phyloP scores from a whole-genome alignment of 2,797 vertebrate species.

The Odontamblyopus rebecca region DNA sequence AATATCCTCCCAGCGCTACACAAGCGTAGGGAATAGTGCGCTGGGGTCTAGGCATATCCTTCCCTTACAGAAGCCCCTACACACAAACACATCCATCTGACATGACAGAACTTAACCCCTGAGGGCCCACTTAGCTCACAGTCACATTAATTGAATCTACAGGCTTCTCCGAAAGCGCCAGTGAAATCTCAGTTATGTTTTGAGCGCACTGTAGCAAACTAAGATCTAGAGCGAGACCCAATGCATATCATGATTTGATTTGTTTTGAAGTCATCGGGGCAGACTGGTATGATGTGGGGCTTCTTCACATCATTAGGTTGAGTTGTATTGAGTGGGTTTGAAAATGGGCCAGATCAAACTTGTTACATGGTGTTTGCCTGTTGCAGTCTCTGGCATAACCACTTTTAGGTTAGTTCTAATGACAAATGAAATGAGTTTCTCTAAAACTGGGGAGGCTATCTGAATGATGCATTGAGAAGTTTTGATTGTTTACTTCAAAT shows the following conservation, averaged over 20 bases:
- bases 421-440: constrained; percentile 22
- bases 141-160: constrained; percentile 68
- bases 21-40: constrained; percentile 53
- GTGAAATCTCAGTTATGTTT: constrained; percentile 38
- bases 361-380: constrained; percentile 37
- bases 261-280: constrained; percentile 51
- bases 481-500: neutral
- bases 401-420: neutral
- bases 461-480: neutral
- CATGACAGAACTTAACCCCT: constrained; percentile 76
- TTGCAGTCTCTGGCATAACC: constrained; percentile 4
- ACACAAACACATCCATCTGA: constrained; percentile 72
- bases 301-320: constrained; percentile 59
- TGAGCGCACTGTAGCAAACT: constrained; percentile 32
- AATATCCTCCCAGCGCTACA: constrained; percentile 45
- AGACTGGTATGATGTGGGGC: constrained; percentile 40
- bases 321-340: constrained; percentile 51
- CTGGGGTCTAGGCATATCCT: constrained; percentile 51
- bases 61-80: constrained; percentile 41
- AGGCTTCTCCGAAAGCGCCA: constrained; percentile 53
- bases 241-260: constrained; percentile 44
- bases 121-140: constrained; percentile 74
- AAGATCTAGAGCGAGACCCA: constrained; percentile 57
- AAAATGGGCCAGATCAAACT: constrained; percentile 52
- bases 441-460: neutral